Conservation (phyloP, 2,113 vertebrate species). For the Rana temporaria region DNA sequence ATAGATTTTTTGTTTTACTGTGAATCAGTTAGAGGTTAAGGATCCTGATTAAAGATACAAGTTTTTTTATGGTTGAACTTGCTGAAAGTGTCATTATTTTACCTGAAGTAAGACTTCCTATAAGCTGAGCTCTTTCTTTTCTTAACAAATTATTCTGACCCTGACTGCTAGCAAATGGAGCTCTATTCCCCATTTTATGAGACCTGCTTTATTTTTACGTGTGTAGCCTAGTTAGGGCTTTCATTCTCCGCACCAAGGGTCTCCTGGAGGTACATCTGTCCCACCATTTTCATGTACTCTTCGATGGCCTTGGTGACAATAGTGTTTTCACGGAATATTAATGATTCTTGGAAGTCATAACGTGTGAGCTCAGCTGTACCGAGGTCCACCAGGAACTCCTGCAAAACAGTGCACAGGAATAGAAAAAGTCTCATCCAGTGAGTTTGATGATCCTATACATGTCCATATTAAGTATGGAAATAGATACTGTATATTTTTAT, state of each 20-base stretch:
- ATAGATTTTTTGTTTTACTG: too few relatives aligned
- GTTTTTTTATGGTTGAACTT: too few relatives aligned
- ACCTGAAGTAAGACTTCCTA: too few relatives aligned
- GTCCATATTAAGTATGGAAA: too few relatives aligned
- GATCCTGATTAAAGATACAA: too few relatives aligned
- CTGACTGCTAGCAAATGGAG: background rate
- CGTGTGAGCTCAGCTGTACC: slow-evolving; percentile 85
- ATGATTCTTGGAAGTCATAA: slow-evolving; percentile 83
- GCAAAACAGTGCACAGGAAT: background rate
- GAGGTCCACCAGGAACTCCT: slow-evolving; percentile 90
- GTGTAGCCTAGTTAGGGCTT: background rate
- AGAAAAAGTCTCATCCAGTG: too few relatives aligned
- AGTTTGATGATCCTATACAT: too few relatives aligned
- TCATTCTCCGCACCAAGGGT: slow-evolving; percentile 78
- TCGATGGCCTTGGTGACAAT: slow-evolving; percentile 95
- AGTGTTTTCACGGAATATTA: slow-evolving; percentile 95
- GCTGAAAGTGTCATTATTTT: too few relatives aligned
- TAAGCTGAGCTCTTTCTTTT: too few relatives aligned
- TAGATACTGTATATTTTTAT: too few relatives aligned
- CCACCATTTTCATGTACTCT: slow-evolving; percentile 97
- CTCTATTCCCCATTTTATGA: background rate
- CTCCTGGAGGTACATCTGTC: slow-evolving; percentile 90
- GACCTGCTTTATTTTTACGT: background rate
- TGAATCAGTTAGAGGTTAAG: too few relatives aligned
- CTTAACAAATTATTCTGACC: background rate